A percentile compares a stretch with the other conserved stretches of the same genome.
These are phyloP conservation scores for Apostichopus parvimensis DNA, from an alignment of 35 echinoderm and acorn worm species.

Conservation along the genomic window DNA sequence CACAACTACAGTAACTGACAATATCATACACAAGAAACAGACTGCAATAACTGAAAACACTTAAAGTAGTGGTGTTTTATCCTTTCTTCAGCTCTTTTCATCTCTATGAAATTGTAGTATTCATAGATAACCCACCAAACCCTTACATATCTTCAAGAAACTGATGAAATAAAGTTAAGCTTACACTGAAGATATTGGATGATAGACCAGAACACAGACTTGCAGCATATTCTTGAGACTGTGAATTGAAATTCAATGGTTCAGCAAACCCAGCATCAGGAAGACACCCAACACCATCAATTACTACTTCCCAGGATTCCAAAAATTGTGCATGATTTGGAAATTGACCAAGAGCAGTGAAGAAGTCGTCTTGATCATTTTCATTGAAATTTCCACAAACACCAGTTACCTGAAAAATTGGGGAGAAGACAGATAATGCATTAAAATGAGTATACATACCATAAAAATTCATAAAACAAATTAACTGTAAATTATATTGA, in stretches of 20 bases:
- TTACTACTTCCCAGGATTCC: neutral
- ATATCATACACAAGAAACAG: too few relatives aligned
- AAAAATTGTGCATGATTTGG: constrained; percentile 26
- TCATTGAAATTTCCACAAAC: constrained; percentile 51
- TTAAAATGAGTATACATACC: neutral
- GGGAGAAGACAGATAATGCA: neutral
- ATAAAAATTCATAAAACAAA: neutral
- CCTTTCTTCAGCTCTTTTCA: too few relatives aligned
- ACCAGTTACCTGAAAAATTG: constrained; percentile 28
- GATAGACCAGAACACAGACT: neutral
- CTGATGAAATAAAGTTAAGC: neutral
- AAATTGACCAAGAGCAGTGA: constrained; percentile 24
- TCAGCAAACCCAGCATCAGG: constrained; percentile 25
- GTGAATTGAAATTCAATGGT: constrained; percentile 32
- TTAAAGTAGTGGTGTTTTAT: too few relatives aligned
- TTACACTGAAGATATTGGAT: constrained; percentile 24
- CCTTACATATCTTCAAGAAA: too few relatives aligned
- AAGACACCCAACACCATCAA: neutral
- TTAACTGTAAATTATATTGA: too few relatives aligned
- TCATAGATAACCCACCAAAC: too few relatives aligned
- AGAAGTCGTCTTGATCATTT: constrained; percentile 35
- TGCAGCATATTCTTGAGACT: constrained; percentile 29
- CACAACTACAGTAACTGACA: too few relatives aligned
- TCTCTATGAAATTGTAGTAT: too few relatives aligned
- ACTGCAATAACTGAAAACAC: too few relatives aligned